Base-by-base conservation (phyloP, 2,888 invertebrate genomes). In the Drosophila basisetae region DNA sequence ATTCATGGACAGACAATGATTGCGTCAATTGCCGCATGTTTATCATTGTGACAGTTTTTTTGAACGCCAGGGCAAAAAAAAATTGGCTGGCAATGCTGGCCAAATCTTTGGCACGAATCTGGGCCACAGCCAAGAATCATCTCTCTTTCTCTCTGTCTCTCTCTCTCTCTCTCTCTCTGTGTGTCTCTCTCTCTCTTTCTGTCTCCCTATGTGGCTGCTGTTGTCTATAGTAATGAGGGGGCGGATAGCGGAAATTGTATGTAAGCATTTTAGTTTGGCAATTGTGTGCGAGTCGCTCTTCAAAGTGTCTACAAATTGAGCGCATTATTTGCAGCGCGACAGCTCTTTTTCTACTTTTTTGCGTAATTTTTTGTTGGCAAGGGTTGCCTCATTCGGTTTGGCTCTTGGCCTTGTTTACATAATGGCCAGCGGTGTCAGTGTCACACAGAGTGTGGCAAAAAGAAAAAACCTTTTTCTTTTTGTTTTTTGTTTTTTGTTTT, bases 11-110 rank as follows among this genome's bases (percentile, higher is more conserved):
- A 81, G 76, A 87, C 91, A 91, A 91, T 88, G 90, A 91, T 91
- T 89, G 89, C 89, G 84, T 91, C 91, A 91, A 90, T 90, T 91
- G 90, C 90, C 80, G 82, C 91, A 89, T 90, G 91, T 90, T 90
- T 91, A 89, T 90, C 91, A 90, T 91, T 86, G 73, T 90, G 91
- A 86, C 90, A 89, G 78, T 70, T 80, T 87, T 53, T 39, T 54
- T 35, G 33, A 60, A 16, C 63, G 59, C 47, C 30, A 5, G 3
- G n/a, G 37, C 54, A 30, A 41, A 16, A 33, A 16, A 33, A 37
- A 39, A 22, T 71, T 72, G 33, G 52, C 52, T 56, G 28, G 37
- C 68, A 49, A 31, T 60, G 59, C 55, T 73, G 65, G 52, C 76
- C 54, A 75, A 59, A 68, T 49, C 55, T 70, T 43, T 68, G 78